These are phyloP conservation scores for Pseudomyrmex concolor DNA, from an alignment of 1,140 invertebrate species.

Conservation along the genomic window DNA sequence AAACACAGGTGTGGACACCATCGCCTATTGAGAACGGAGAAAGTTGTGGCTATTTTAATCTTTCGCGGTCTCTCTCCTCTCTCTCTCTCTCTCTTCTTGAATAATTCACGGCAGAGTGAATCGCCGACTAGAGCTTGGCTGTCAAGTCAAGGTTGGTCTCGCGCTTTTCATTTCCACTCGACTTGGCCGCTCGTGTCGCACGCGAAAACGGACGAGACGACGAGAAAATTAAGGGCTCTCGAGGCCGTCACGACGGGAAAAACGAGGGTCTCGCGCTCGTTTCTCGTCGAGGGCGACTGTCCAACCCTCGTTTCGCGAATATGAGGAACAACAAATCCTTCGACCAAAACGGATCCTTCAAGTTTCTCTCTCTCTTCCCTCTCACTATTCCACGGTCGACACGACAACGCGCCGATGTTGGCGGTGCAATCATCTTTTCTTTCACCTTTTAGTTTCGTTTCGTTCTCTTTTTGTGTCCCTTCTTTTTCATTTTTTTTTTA, in stretches of 20 bases:
- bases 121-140: constrained; percentile 73
- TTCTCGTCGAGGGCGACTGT: constrained; percentile 54
- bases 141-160: constrained; percentile 56
- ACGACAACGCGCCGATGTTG: constrained; percentile 62
- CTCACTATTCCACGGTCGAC: constrained; percentile 3
- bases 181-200: constrained; percentile 73
- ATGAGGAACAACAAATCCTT: constrained; percentile 39
- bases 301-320: constrained; percentile 59
- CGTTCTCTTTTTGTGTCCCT: constrained; percentile 57
- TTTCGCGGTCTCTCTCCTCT: background rate
- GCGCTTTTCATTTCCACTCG: constrained; percentile 71
- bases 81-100: constrained; percentile 51
- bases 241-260: constrained; percentile 68
- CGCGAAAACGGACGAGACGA: constrained; percentile 70
- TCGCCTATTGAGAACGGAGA: constrained; percentile 10
- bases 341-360: constrained; percentile 39
- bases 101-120: constrained; percentile 60
- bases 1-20: constrained; percentile 23
- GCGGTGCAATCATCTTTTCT: constrained; percentile 72
- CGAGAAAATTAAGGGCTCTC: constrained; percentile 74
- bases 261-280: constrained; percentile 25
- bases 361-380: background rate
- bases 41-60: constrained; percentile 45
- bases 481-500: constrained; percentile 30
- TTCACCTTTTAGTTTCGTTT: constrained; percentile 67